Evolutionary conservation across 2,888 invertebrate genomes (phyloP).

Genomic region (Eristalinus aeneus): DNA sequence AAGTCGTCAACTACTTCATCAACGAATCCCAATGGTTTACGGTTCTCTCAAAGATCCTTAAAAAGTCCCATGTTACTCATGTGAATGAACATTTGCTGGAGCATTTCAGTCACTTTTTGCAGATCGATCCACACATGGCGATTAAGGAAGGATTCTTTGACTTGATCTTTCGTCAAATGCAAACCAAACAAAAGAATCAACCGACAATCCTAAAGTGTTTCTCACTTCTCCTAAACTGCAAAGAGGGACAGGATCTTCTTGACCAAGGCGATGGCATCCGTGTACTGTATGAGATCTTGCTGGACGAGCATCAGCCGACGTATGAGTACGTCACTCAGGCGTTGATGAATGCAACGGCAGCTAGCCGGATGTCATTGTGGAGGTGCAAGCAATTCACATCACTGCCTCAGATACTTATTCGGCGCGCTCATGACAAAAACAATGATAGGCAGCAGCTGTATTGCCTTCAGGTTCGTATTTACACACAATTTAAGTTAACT

Average conservation of each 20-base stretch:
- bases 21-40: conserved; percentile 25
- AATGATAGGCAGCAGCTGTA: conserved; percentile 76
- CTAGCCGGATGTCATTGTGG: conserved; percentile 73
- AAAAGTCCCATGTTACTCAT: not conserved
- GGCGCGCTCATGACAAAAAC: conserved; percentile 69
- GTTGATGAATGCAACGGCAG: conserved; percentile 73
- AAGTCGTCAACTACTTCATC: conserved; percentile 45
- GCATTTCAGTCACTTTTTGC: conserved; percentile 76
- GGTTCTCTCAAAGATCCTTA: not conserved
- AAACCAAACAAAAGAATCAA: conserved; percentile 30
- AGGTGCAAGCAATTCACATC: conserved; percentile 76
- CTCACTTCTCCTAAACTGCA: conserved; percentile 76
- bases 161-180: conserved; percentile 74
- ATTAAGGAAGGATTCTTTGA: conserved; percentile 76
- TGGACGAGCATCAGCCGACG: conserved; percentile 61
- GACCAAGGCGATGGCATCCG: conserved; percentile 74
- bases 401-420: conserved; percentile 74
- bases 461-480: conserved; percentile 74
- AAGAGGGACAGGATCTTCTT: conserved; percentile 75
- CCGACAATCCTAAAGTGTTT: conserved; percentile 77
- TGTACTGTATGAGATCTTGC: conserved; percentile 74
- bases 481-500: not conserved
- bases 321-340: conserved; percentile 74
- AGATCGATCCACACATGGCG: conserved; percentile 74
- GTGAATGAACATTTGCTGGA: conserved; percentile 73